Base-by-base conservation (phyloP, 2,113 vertebrate species). In the Podarcis muralis region DNA sequence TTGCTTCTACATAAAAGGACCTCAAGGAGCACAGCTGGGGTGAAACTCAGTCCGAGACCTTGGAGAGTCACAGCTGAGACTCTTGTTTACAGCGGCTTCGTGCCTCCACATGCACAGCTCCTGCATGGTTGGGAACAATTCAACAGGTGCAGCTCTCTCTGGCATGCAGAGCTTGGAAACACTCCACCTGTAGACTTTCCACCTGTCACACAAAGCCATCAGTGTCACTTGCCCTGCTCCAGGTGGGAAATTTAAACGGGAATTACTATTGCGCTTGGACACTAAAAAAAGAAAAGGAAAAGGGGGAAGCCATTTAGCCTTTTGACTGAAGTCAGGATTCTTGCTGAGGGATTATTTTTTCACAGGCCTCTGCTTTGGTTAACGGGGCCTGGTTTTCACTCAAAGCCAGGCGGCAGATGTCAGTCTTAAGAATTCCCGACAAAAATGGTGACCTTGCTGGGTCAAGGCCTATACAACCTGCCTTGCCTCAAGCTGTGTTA, bases 261-360 rank as follows among this genome's bases (percentile, higher is more conserved):
- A 94, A 91, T 92, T 93, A 91, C 92, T 93, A 93, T 96, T 95
- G 93, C 94, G 93, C 88, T 90, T 91, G 96, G 95, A 94, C 93
- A 94, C 86, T 35, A 5, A 35, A 35, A n/a, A 20, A 62, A 15
- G 18, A 18, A 86, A 93, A 91, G 96, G 90, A 96, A 95, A 96
- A 40, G 95, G 93, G 93, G 16, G 93, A 92, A 94, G 92, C 94
- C 94, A 91, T 95, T 95, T 96, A 96, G 94, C 92, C 95, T 95
- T 94, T 97, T 96, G 94, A 97, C 94, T 94, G 91, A 94, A 94
- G 96, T 94, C 95, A 93, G 96, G 94, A 96, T 95, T 96, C 97
- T 97, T 97, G 97, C 96, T 97, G 95, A 89, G 96, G 95, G 96
- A 96, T 97, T 97, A 97, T 97, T 96, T 97, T 53, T 95, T 96